A percentile compares a stretch with the other conserved stretches of the same genome.
These are phyloP conservation scores for Sinocyclocheilus rhinocerous DNA, from an alignment of 2,113 vertebrate species.

Conservation along the genomic window DNA sequence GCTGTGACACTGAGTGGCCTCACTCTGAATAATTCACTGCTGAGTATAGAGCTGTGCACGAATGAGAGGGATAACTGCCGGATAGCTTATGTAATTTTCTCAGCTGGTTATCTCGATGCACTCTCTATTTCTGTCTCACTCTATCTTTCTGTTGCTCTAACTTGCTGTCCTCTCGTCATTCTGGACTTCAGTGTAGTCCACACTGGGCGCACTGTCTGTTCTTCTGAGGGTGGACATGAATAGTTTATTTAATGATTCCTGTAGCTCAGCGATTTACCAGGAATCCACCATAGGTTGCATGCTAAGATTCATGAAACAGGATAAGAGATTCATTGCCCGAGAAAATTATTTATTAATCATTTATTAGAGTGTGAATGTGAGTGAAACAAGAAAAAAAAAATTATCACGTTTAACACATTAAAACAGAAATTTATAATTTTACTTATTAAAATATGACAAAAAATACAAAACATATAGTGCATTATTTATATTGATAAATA, in stretches of 20 bases:
- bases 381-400: no score
- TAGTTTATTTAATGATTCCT: slow-evolving; percentile 29
- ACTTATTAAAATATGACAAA: no score
- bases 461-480: no score
- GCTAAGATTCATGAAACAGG: not conserved
- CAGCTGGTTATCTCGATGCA: not conserved
- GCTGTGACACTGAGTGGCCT: slow-evolving; percentile 41
- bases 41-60: not conserved
- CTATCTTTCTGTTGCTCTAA: not conserved
- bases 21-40: slow-evolving; percentile 51
- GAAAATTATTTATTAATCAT: not conserved
- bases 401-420: no score
- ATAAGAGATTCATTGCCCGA: not conserved
- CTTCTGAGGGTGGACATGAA: slow-evolving; percentile 32
- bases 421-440: no score
- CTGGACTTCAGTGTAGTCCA: slow-evolving; percentile 8
- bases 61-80: slow-evolving; percentile 14
- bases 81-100: slow-evolving; percentile 33
- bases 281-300: not conserved
- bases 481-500: no score
- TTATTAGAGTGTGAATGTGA: no score
- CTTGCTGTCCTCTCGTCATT: not conserved
- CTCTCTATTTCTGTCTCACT: not conserved
- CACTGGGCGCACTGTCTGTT: not conserved
- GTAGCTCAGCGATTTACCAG: slow-evolving; percentile 30